These are phyloP conservation scores for Hippocampus guttulatus DNA, from an alignment of 2,113 vertebrate genomes.

Conservation along the genomic window DNA sequence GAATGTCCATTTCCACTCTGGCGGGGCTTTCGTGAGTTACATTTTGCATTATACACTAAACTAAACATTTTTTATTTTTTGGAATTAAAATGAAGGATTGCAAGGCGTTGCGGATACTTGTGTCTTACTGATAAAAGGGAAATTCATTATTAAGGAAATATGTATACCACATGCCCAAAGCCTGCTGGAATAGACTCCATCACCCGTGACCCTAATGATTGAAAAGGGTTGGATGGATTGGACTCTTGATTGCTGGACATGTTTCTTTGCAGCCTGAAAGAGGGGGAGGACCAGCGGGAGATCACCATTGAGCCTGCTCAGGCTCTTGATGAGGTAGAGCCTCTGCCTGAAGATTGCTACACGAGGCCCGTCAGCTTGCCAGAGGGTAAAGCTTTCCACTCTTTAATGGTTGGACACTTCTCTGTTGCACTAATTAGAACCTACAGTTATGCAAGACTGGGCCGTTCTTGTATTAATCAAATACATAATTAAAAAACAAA, in stretches of 20 bases:
- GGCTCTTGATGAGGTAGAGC: slow-evolving; percentile 92
- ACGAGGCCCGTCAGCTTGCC: slow-evolving; percentile 88
- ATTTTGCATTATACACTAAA: neutral
- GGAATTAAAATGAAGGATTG: slow-evolving; percentile 11
- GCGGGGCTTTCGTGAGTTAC: slow-evolving; percentile 91
- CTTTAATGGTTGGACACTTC: neutral
- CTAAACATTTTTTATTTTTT: neutral
- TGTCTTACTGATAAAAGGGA: neutral
- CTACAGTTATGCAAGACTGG: too few species aligned
- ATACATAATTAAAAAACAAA: too few species aligned
- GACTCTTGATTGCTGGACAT: slow-evolving; percentile 17
- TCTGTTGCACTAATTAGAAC: neutral
- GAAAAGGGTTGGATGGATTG: neutral
- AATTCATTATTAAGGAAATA: neutral
- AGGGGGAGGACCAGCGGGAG: slow-evolving; percentile 96
- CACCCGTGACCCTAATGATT: too few species aligned
- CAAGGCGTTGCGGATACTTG: neutral
- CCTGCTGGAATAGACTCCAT: too few species aligned
- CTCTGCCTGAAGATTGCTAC: slow-evolving; percentile 94
- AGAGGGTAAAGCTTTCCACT: slow-evolving; percentile 75
- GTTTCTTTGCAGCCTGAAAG: slow-evolving; percentile 79
- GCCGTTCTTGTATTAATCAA: too few species aligned
- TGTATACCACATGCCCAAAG: too few species aligned
- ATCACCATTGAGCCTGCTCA: slow-evolving; percentile 91
- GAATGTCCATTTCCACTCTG: slow-evolving; percentile 87